Evolutionary conservation across 2,888 invertebrate genomes (phyloP), one percentile per base, ranked within the genome.

Genomic region (Lottia gigantea): DNA sequence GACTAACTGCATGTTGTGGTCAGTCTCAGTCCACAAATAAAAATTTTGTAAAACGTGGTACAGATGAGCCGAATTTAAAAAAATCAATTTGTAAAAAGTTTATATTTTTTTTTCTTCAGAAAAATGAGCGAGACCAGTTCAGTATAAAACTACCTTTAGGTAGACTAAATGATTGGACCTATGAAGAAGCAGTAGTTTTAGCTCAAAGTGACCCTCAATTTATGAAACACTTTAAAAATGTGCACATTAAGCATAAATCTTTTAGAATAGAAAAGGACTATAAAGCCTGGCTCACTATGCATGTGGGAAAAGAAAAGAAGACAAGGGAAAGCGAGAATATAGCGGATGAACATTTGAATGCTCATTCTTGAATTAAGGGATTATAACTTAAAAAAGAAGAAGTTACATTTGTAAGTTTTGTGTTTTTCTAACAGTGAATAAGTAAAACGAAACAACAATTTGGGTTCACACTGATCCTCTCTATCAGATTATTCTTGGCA

Each of bases 181-280:
- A 61, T 25, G 68, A 76, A n/a, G 67, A 62, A 19, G 74, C 76
- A 1, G 47, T 66, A 46, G 49, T 62, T 23, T 67, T 68, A 49
- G 71, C 65, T 14, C 26, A 67, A 19, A 15, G 40, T 15, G 55
- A 62, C 14, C 55, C 70, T 25, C 65, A 64, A 15, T 72, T 70
- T 47, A 62, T 67, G 49, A 31, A 65, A 65, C 65, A 49, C 6
- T 67, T 64, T 61, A 55, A 67, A 55, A 67, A 67, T 62, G 67
- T 23, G 12, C 19, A 66, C 31, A 26, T 73, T 40, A 4, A 64
- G n/a, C 12, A 55, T 25, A 62, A 67, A 16, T 4, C 46, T 45
- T 70, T 70, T 26, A 15, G 1, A 15, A 16, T 64, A 0, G 62
- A 62, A 31, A 65, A 69, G 16, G 70, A 67, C 6, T 70, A 67